Evolutionary conservation across 37 sponge, comb jelly and placozoan genomes (phyloP), one percentile per base, ranked within the genome.

Genomic region (Oopsacas minuta): DNA sequence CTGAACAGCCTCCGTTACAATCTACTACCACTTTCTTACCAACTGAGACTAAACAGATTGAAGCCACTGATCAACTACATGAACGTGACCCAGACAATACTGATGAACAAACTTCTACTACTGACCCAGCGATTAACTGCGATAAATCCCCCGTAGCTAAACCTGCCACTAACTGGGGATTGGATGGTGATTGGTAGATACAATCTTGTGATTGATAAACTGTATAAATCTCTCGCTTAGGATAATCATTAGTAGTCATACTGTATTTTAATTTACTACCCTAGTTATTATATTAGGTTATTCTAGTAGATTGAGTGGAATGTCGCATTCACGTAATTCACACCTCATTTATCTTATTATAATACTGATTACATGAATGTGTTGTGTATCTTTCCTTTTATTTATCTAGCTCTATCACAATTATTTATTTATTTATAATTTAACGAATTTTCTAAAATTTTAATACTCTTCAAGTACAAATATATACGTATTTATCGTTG

Each of bases 201-300:
- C 75, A 32, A 25, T 61, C 75, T 12, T 61, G 17, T 61, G 75
- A 61, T 34, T 61, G 75, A 61, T 61, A 61, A 61, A 61, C 75
- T 61, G 75, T 61, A 61, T 61, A 61, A 61, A 61, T 61, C 75
- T n/a, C n/a, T 61, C 75, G 75, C 75, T 61, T 61, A 61, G 75
- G 75, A 61, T 34, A 61, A 61, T 61, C 75, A 61, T 61, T 61
- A 61, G 28, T 61, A 61, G 75, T n/a, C 22, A 25, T 61, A n/a
- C 30, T n/a, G 75, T 61, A n/a, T 61, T 61, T 61, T 61, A n/a
- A 61, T 61, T 25, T 61, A 61, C 5, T n/a, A 20, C 75, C 75
- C 75, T 12, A 5, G 22, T n/a, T n/a, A n/a, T n/a, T n/a, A n/a
- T 61, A 25, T 61, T 61, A 61, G 75, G 32, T 61, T 34, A n/a